Conservation (phyloP, 2,797 vertebrate species). For the Catostomus latipinnis region DNA sequence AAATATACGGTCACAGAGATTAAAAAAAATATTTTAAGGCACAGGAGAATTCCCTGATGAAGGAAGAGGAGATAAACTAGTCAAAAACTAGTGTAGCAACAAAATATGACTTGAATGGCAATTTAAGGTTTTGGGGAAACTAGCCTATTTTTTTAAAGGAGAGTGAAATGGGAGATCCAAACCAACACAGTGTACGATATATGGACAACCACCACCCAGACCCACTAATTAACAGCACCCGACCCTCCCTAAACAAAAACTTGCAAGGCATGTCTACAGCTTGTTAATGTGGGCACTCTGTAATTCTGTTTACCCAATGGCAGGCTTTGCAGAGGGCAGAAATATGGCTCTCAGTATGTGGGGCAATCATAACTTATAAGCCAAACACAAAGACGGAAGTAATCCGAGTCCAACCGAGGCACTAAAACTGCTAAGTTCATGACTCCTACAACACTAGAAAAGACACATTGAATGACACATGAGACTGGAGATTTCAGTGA, state of each 20-base stretch:
- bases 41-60: not conserved
- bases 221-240: conserved; percentile 8
- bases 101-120: too few relatives aligned
- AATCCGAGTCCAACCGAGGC: conserved; percentile 53
- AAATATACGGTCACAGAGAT: not conserved
- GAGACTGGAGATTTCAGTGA: conserved; percentile 15
- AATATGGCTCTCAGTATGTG: conserved; percentile 37
- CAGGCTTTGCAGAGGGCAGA: not conserved
- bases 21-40: not conserved
- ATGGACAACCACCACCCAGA: conserved; percentile 6
- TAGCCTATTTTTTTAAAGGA: not conserved
- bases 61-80: not conserved
- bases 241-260: conserved; percentile 29
- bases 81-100: not conserved
- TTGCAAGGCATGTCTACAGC: not conserved
- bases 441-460: not conserved
- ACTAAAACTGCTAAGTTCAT: conserved; percentile 17
- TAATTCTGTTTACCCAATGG: conserved; percentile 14
- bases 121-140: too few relatives aligned
- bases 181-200: not conserved
- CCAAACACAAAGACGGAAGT: conserved; percentile 53
- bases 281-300: not conserved
- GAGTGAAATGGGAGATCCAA: not conserved
- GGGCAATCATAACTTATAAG: conserved; percentile 60
- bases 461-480: not conserved